Conservation (phyloP, 2,113 vertebrate species). For the Cisticola juncidis region DNA sequence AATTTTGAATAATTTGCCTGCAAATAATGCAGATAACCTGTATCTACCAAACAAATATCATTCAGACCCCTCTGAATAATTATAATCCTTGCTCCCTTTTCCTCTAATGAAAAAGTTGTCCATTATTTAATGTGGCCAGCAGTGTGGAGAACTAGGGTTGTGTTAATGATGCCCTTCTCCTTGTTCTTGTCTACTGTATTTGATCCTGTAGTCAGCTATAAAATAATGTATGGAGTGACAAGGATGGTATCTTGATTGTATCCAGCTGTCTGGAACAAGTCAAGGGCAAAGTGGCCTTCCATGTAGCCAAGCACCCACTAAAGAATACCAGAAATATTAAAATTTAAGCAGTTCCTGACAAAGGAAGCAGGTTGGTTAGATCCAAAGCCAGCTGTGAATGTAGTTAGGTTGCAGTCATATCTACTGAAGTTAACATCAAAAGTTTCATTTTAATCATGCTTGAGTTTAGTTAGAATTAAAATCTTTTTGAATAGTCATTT, state of each 20-base stretch:
- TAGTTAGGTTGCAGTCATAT: not conserved
- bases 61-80: not conserved
- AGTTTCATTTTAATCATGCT: not conserved
- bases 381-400: conserved; percentile 24
- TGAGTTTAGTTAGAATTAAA: not conserved
- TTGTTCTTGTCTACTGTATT: conserved; percentile 65
- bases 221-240: conserved; percentile 78
- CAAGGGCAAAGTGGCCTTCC: conserved; percentile 51
- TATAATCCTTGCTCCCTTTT: not conserved
- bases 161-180: conserved; percentile 60
- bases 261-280: conserved; percentile 76
- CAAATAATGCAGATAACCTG: not conserved
- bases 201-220: conserved; percentile 73
- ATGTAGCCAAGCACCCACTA: conserved; percentile 30
- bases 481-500: not conserved
- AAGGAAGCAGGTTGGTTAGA: not conserved
- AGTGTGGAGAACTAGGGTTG: conserved; percentile 46
- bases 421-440: not conserved
- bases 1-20: not conserved
- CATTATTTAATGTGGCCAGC: conserved; percentile 45
- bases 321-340: conserved; percentile 45
- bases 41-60: not conserved
- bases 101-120: not conserved
- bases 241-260: conserved; percentile 76
- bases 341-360: conserved; percentile 3